Evolutionary conservation across 2,888 invertebrate species (phyloP), one percentile per base, ranked within the genome.

Genomic region (Cataglyphis albicans): DNA sequence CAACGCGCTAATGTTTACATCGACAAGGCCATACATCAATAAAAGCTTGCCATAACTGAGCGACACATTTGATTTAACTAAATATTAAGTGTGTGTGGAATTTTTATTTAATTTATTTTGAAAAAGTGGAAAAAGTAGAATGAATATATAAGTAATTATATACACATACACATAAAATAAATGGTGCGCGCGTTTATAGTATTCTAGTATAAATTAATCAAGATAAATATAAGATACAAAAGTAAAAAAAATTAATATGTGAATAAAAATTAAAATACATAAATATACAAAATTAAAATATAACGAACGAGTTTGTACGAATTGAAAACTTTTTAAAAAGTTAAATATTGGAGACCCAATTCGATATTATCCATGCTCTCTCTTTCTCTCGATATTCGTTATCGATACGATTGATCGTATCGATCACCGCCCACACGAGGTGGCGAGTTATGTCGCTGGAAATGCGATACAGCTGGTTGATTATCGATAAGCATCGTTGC

Each of bases 321-420:
- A 3, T 9, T 9, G 4, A 35, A 48, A 15, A 29, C 15, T 0
- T 18, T 57, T 55, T 21, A 4, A 29, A 29, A 32, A 25, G 25
- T 1, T 29, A n/a, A 12, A 44, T 32, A 41, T 59, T 59, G 15
- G 21, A 12, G n/a, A 7, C 4, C n/a, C 21, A 35, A 38, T 59
- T 61, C 44, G 21, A 61, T 38, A 10, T 64, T 32, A 63, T 59
- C 59, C 18, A 29, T 44, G 7, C 48, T 9, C 10, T 61, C 25
- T 68, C 15, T 52, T 57, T 44, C 72, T 72, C 29, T 25, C 32
- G 72, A 41, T 63, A 52, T 35, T 67, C 68, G 61, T 75, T 75
- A 75, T 82, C 82, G 67, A 38, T 65, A 52, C n/a, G 61, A 59
- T 29, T 55, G 35, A 67, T 82, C 67, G n/a, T 35, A 29, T 25